These are phyloP conservation scores for Gnatocerus cornutus DNA, from an alignment of 2,888 invertebrate species.

Conservation along the genomic window DNA sequence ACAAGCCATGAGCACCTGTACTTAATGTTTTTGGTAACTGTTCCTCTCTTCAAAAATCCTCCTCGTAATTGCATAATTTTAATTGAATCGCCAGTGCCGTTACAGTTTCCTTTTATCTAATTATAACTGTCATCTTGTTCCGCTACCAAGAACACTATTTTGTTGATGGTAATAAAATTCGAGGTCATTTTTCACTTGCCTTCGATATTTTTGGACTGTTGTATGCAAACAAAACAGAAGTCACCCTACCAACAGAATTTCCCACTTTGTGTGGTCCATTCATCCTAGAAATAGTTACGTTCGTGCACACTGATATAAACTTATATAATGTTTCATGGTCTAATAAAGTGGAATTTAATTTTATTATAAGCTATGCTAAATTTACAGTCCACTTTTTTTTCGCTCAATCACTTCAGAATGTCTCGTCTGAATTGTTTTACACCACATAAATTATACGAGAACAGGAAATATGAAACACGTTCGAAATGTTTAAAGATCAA, in stretches of 20 bases:
- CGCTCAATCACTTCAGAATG: constrained; percentile 7
- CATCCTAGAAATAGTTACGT: constrained; percentile 50
- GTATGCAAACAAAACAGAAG: constrained; percentile 43
- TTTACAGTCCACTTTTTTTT: constrained; percentile 25
- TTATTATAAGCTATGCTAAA: constrained; percentile 43
- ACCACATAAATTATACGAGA: no score
- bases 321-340: constrained; percentile 52
- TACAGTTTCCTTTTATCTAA: constrained; percentile 44
- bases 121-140: constrained; percentile 46
- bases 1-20: constrained; percentile 39
- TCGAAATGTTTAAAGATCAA: no score
- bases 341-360: constrained; percentile 49
- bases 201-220: constrained; percentile 34
- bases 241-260: constrained; percentile 48
- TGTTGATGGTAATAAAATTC: constrained; percentile 15
- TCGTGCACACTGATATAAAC: constrained; percentile 52
- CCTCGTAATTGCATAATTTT: constrained; percentile 34
- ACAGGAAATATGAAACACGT: no score
- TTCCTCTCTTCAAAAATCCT: constrained; percentile 18
- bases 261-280: constrained; percentile 51
- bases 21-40: constrained; percentile 42
- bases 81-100: constrained; percentile 45
- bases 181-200: constrained; percentile 31
- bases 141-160: constrained; percentile 34
- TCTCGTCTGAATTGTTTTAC: no score